These are phyloP conservation scores for Dipodomys stephensi DNA, from an alignment of 2,113 vertebrate species.

Conservation along the genomic window DNA sequence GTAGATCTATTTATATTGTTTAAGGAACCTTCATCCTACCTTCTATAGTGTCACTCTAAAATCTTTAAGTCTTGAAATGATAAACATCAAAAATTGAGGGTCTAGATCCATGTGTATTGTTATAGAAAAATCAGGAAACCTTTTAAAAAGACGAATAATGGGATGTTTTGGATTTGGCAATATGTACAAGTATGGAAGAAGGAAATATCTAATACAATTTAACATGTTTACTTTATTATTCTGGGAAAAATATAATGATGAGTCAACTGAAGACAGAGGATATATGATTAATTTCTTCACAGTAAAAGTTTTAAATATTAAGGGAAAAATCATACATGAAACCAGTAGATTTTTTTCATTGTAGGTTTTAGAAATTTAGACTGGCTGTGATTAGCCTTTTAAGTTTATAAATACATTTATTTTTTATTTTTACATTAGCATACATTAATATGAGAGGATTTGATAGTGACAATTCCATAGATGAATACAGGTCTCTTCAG, in stretches of 20 bases:
- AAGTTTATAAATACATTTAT: too few species aligned
- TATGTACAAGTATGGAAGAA: conserved; percentile 6
- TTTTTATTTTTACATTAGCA: too few species aligned
- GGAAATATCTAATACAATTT: conserved; percentile 20
- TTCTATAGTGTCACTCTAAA: not conserved
- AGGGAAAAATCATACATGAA: not conserved
- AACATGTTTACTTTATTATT: conserved; percentile 14
- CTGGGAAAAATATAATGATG: not conserved
- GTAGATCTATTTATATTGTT: not conserved
- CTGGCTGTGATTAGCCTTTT: not conserved
- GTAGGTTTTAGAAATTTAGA: not conserved
- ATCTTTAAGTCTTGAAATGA: conserved; percentile 16
- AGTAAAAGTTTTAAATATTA: conserved; percentile 2
- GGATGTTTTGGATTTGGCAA: not conserved
- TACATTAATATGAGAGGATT: too few species aligned
- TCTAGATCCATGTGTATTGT: not conserved
- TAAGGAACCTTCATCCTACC: not conserved
- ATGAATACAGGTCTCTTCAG: not conserved
- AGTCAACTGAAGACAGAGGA: conserved; percentile 11
- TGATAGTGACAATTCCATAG: too few species aligned
- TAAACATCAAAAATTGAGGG: conserved; percentile 7
- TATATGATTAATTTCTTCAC: conserved; percentile 4
- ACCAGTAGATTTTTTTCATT: conserved; percentile 5
- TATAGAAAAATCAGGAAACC: conserved; percentile 10
- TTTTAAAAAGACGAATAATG: conserved; percentile 31